Percentiles rank a stretch among this genome's conserved stretches.
Evolutionary conservation across 2,797 vertebrate genomes (phyloP).

Genomic region (Dipus sagitta): DNA sequence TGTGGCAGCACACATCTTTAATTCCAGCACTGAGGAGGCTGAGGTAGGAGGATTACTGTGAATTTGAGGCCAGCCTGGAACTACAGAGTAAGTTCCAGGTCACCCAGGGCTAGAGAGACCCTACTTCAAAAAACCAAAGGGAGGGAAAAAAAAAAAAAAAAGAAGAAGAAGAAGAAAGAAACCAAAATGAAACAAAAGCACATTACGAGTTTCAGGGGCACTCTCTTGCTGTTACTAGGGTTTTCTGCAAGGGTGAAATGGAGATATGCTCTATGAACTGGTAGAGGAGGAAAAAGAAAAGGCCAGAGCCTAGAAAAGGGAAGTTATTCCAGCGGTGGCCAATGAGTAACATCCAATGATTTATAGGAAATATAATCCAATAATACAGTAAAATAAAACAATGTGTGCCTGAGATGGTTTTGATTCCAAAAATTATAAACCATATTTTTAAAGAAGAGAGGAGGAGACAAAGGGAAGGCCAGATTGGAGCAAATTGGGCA

Average conservation of each 20-base stretch:
- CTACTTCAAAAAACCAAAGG: too few species aligned
- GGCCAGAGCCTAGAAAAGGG: constrained; percentile 80
- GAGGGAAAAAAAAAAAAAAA: not conserved
- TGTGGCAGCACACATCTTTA: not conserved
- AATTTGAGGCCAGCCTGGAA: not conserved
- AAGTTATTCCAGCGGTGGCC: constrained; percentile 88
- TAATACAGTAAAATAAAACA: constrained; percentile 96
- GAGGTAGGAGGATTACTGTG: not conserved
- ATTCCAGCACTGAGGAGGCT: not conserved
- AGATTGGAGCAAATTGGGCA: constrained; percentile 96
- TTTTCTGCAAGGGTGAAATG: constrained; percentile 50
- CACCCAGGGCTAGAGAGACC: too few species aligned
- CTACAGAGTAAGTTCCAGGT: not conserved
- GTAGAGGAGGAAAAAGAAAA: constrained; percentile 29
- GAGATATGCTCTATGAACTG: constrained; percentile 89
- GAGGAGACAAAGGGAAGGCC: constrained; percentile 73
- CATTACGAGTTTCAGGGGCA: constrained; percentile 92
- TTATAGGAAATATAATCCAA: constrained; percentile 99
- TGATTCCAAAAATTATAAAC: constrained; percentile 99
- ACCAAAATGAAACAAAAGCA: constrained; percentile 45
- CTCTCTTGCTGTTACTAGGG: constrained; percentile 92
- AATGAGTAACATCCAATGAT: constrained; percentile 98
- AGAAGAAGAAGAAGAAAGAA: not conserved
- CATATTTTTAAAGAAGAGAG: constrained; percentile 92
- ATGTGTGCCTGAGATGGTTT: constrained; percentile 94